Percentiles rank a stretch among this genome's conserved stretches.
These are phyloP conservation scores for Drosophila rhopaloa DNA, from an alignment of 1,140 invertebrate species.

Conservation along the genomic window DNA sequence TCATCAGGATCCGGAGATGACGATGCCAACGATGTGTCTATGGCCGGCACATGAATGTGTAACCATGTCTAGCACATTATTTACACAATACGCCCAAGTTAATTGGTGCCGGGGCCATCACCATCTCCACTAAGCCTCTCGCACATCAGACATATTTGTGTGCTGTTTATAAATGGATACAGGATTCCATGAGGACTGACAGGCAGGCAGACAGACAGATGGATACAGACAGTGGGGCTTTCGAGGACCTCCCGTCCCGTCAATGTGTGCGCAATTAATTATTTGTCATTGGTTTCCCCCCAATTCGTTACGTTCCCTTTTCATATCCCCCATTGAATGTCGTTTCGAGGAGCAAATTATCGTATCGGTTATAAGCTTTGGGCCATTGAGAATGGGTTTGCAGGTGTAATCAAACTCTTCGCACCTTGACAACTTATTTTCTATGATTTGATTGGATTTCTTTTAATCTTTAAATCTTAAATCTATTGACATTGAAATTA, in stretches of 20 bases:
- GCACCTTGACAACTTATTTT: neutral
- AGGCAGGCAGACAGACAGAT: neutral
- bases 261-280: constrained; percentile 76
- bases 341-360: constrained; percentile 11
- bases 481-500: neutral
- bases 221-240: neutral
- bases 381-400: neutral
- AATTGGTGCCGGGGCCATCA: constrained; percentile 34
- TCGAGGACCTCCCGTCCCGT: constrained; percentile 16
- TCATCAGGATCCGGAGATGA: constrained; percentile 16
- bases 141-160: constrained; percentile 55
- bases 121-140: constrained; percentile 1
- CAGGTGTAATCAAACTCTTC: neutral
- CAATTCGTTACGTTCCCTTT: neutral
- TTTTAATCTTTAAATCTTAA: neutral
- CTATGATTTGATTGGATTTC: neutral
- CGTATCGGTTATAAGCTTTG: neutral
- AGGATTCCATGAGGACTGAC: constrained; percentile 9
- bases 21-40: constrained; percentile 41
- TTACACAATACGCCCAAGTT: constrained; percentile 79
- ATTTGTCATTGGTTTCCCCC: constrained; percentile 72
- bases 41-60: constrained; percentile 48
- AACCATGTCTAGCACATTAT: constrained; percentile 73
- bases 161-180: constrained; percentile 69
- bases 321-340: neutral